Evolutionary conservation across 2,797 vertebrate genomes (phyloP), one percentile per base, ranked within the genome.

Genomic region (Adrianichthys oophorus): DNA sequence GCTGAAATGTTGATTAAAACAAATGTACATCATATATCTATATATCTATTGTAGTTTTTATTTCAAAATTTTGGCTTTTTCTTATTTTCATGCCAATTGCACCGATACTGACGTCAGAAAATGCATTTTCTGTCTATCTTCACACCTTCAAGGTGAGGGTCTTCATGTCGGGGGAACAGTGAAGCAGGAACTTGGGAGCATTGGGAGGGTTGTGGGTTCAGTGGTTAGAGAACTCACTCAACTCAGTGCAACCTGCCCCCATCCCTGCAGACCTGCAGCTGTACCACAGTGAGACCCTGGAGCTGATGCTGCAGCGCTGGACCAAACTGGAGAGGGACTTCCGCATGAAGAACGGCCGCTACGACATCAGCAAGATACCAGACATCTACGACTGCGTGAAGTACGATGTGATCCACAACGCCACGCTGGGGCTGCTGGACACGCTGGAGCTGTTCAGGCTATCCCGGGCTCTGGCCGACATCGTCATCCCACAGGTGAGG

Each of bases 351-450:
- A 98, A 89, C 0, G 95, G 95, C 16, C 96, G 98, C 46, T 99
- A 97, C 0, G 97, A 99, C 86, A 99, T 99, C 87, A 99, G 97
- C 84, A 99, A 99, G 86, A 95, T 99, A 69, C 98, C 98, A 0
- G 98, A 99, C 73, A 98, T 99, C 74, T 99, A 99, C 0, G 98
- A 99, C 91, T 99, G 97, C 43, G 93, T 98, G 76, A 99, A 99
- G 72, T 99, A 99, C 2, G 98, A 99, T 3, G 93, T 95, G 0
- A 97, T 98, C 70, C 98, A 99, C 91, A 99, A 99, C 65, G 82
- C 90, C 7, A 84, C 91, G 0, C 92, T 99, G 66, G 94, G 92
- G 24, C 92, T 99, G 74, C 92, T 95, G 86, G 95, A 98, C 89
- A 98, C 94, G 0, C 85, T 94, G 49, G 96, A 99, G 47, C 91